A percentile compares a stretch with the other conserved stretches of the same genome.
Evolutionary conservation across 1,140 invertebrate genomes (phyloP).

Genomic region (Magallana angulata): DNA sequence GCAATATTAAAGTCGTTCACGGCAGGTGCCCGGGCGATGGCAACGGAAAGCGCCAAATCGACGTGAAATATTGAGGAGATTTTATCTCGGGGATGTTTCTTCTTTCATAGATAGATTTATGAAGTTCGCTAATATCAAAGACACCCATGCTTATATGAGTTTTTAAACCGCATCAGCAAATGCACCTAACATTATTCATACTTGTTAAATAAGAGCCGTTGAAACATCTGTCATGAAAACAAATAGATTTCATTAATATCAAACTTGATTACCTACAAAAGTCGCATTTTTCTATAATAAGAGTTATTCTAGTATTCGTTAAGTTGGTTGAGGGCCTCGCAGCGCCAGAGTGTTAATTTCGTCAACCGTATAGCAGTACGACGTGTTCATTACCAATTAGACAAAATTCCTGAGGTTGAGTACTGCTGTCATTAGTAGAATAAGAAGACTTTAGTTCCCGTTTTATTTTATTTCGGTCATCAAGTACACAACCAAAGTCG

Average conservation of each 20-base stretch:
- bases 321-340: too few species aligned
- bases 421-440: not conserved
- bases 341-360: too few species aligned
- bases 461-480: constrained; percentile 4
- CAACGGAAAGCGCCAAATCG: not conserved
- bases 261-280: too few species aligned
- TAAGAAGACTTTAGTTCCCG: not conserved
- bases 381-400: not conserved
- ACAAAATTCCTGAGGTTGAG: not conserved
- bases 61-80: constrained; percentile 7
- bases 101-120: not conserved
- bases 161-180: not conserved
- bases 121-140: not conserved
- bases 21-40: not conserved
- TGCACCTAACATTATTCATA: too few species aligned
- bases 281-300: too few species aligned
- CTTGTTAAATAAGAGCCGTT: too few species aligned
- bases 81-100: not conserved
- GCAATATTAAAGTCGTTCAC: not conserved
- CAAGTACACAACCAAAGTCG: not conserved
- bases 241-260: too few species aligned
- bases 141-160: not conserved
- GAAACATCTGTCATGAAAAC: too few species aligned
- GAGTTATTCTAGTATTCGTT: too few species aligned
- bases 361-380: not conserved